Conservation (phyloP, 2,888 invertebrate genomes). For the Tetrapedia diversipes region DNA sequence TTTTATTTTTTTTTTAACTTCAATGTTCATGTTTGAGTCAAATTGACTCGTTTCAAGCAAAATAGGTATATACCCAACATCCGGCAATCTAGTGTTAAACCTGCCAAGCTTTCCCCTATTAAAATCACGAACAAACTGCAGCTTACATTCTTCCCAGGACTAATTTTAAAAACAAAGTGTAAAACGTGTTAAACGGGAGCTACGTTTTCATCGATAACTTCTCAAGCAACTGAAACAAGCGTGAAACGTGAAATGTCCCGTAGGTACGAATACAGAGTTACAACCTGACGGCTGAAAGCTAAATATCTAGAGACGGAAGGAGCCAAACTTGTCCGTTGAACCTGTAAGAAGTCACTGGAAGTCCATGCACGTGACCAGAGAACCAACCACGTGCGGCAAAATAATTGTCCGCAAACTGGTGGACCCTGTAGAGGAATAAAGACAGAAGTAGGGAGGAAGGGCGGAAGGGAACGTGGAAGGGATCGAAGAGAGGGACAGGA, state of each 20-base stretch:
- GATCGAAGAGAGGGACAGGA: conserved; percentile 30
- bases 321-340: conserved; percentile 71
- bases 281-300: conserved; percentile 60
- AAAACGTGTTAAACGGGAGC: too few relatives aligned
- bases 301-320: conserved; percentile 67
- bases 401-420: conserved; percentile 70
- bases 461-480: conserved; percentile 10
- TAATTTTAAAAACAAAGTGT: too few relatives aligned
- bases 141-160: too few relatives aligned
- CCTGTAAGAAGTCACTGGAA: conserved; percentile 70
- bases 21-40: too few relatives aligned
- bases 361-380: conserved; percentile 74
- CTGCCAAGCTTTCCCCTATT: too few relatives aligned
- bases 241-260: conserved; percentile 43
- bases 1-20: too few relatives aligned
- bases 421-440: conserved; percentile 39
- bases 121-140: too few relatives aligned
- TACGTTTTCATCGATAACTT: too few relatives aligned
- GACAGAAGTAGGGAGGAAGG: conserved; percentile 28
- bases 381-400: conserved; percentile 70
- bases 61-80: too few relatives aligned
- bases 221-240: not conserved
- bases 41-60: too few relatives aligned
- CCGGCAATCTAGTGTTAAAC: too few relatives aligned
- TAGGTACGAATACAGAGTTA: conserved; percentile 52